Percentiles rank a stretch among this genome's conserved stretches.
Conservation (phyloP, 2,888 invertebrate species). For the Odiellus spinosus region DNA sequence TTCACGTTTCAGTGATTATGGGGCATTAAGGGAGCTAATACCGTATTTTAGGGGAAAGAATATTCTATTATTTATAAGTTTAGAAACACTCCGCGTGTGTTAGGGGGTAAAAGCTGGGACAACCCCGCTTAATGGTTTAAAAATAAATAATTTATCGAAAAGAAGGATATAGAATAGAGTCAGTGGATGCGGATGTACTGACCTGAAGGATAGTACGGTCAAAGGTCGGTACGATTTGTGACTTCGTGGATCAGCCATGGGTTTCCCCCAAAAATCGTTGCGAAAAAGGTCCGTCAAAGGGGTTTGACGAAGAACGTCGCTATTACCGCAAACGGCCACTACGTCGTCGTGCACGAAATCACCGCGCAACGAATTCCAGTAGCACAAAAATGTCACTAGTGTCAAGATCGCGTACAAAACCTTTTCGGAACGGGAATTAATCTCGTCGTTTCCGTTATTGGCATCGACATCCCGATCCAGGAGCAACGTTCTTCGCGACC, state of each 20-base stretch:
- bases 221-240: slow-evolving; percentile 77
- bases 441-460: too few species aligned
- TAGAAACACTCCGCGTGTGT: too few species aligned
- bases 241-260: slow-evolving; percentile 61
- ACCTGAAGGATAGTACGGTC: slow-evolving; percentile 70
- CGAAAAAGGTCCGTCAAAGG: slow-evolving; percentile 45
- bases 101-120: too few species aligned
- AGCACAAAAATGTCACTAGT: slow-evolving; percentile 13
- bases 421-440: not conserved
- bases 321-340: slow-evolving; percentile 62
- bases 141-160: too few species aligned
- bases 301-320: slow-evolving; percentile 55
- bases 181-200: slow-evolving; percentile 27
- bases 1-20: too few species aligned
- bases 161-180: too few species aligned
- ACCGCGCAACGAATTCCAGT: slow-evolving; percentile 40
- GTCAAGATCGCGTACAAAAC: slow-evolving; percentile 10
- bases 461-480: too few species aligned
- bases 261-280: slow-evolving; percentile 81
- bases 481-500: too few species aligned
- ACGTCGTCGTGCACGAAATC: slow-evolving; percentile 81
- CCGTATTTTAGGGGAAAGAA: too few species aligned
- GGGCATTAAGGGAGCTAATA: too few species aligned
- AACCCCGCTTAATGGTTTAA: too few species aligned
- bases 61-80: too few species aligned